Evolutionary conservation across 2,113 vertebrate genomes (phyloP), one percentile per base, ranked within the genome.

Genomic region (Dromiciops gliroides): DNA sequence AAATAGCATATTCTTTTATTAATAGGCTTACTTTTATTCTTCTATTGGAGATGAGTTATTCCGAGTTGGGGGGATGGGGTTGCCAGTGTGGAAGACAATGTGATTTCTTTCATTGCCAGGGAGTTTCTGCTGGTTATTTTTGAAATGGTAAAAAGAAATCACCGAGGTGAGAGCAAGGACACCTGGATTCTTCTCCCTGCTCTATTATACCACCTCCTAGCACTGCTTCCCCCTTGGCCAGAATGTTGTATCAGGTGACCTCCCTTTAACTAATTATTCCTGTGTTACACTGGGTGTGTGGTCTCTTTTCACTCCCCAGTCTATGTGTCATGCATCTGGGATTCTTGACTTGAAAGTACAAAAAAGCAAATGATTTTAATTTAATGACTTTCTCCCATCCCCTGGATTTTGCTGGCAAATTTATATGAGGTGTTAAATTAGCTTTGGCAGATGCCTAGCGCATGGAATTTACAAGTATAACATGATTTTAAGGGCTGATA

Each of bases 1-100:
- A 83, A 83, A 83, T 83, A 83, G 67, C n/a, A 83, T 83, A 83
- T 83, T 83, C 67, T 83, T 83, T 83, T 83, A 83, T 44, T 83
- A 83, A 83, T 83, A 83, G 67, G 37, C 67, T 83, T 83, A 83
- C 67, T 83, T 83, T 44, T 83, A 83, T 83, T 83, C 67, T 44
- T 83, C 67, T 44, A 83, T 44, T 44, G 37, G 67, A 83, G 7
- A 83, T 83, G 67, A 83, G 67, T 83, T 83, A 75, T 83, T 83
- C 6, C n/a, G 10, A 83, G 16, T 83, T 75, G 60, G 60, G 60
- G 31, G 60, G 37, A 25, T 44, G n/a, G 67, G 5, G n/a, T 16
- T 44, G n/a, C 19, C n/a, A 83, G 44, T 44, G 67, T 83, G n/a
- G n/a, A 7, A 83, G 19, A 83, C 67, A 83, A 7, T n/a, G 16